These are phyloP conservation scores for Papilio dardanus DNA, from an alignment of 1,140 invertebrate genomes.

Conservation along the genomic window DNA sequence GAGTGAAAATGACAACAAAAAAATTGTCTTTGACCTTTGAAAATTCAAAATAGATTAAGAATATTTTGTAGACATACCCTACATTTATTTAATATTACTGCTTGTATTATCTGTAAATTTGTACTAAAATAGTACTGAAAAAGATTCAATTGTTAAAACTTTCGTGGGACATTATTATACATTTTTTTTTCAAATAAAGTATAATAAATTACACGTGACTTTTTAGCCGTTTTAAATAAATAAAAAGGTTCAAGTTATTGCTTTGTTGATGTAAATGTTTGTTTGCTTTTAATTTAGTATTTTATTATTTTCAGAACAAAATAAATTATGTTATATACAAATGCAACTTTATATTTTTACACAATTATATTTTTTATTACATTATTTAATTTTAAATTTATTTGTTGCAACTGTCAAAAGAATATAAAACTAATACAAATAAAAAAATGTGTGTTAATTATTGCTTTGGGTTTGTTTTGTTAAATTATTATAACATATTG, in stretches of 20 bases:
- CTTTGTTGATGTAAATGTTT: not conserved
- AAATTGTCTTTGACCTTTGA: not conserved
- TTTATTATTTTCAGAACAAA: not conserved
- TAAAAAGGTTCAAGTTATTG: not conserved
- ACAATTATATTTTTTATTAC: not conserved
- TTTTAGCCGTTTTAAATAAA: too few relatives aligned
- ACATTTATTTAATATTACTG: not conserved
- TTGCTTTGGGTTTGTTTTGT: not conserved
- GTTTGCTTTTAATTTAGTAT: not conserved
- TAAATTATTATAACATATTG: slow-evolving; percentile 20
- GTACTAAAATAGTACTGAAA: not conserved
- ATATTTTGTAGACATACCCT: not conserved
- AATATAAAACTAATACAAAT: not conserved
- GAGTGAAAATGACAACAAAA: not conserved
- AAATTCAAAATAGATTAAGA: not conserved
- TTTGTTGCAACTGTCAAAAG: not conserved
- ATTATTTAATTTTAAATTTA: not conserved
- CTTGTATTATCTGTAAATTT: not conserved
- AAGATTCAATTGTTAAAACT: too few relatives aligned
- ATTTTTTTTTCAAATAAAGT: too few relatives aligned
- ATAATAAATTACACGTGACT: too few relatives aligned
- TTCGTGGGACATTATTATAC: too few relatives aligned
- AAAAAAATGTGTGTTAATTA: not conserved
- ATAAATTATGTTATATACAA: not conserved
- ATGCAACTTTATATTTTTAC: not conserved